Percentiles rank a stretch among this genome's conserved stretches.
Evolutionary conservation across 53 echinoderm and acorn worm genomes (phyloP).

Genomic region (Echinarachnius parma): DNA sequence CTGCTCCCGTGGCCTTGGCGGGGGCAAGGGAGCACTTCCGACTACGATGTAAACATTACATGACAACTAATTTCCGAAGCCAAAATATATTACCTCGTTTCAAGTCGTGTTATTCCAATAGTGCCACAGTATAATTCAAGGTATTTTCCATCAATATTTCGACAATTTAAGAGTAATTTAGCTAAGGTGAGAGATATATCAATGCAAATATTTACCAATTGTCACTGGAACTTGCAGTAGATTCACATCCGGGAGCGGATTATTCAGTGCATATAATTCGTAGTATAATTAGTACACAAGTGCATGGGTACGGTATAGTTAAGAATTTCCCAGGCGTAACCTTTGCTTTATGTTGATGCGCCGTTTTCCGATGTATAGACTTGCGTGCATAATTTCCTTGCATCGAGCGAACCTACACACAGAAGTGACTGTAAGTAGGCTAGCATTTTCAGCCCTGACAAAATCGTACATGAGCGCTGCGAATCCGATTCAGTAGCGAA

Average conservation of each 20-base stretch:
- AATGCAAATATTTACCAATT: too few species aligned
- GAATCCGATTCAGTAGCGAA: not conserved
- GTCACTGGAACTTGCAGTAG: too few species aligned
- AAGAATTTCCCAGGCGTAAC: constrained; percentile 45
- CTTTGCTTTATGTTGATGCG: constrained; percentile 36
- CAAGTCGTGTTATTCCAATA: too few species aligned
- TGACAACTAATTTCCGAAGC: constrained; percentile 7
- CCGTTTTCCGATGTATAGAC: constrained; percentile 13
- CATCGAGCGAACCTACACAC: constrained; percentile 22
- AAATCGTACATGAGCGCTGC: not conserved
- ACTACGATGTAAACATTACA: constrained; percentile 35
- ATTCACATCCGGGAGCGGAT: constrained; percentile 41
- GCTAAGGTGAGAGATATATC: too few species aligned
- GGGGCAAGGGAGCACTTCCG: constrained; percentile 46
- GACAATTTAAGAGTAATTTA: too few species aligned
- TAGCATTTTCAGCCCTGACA: constrained; percentile 5
- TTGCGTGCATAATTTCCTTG: constrained; percentile 11
- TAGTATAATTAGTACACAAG: too few species aligned
- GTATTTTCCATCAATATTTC: too few species aligned
- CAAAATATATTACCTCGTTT: constrained; percentile 41
- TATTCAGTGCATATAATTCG: too few species aligned
- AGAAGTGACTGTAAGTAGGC: constrained; percentile 44
- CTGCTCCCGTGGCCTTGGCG: too few species aligned
- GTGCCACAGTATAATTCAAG: too few species aligned
- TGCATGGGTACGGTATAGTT: too few species aligned